Percentiles rank a stretch among this genome's conserved stretches.
phyloP scores from a whole-genome alignment of 2,888 invertebrate genomes.

The Hirtodrosophila alboralis region DNA sequence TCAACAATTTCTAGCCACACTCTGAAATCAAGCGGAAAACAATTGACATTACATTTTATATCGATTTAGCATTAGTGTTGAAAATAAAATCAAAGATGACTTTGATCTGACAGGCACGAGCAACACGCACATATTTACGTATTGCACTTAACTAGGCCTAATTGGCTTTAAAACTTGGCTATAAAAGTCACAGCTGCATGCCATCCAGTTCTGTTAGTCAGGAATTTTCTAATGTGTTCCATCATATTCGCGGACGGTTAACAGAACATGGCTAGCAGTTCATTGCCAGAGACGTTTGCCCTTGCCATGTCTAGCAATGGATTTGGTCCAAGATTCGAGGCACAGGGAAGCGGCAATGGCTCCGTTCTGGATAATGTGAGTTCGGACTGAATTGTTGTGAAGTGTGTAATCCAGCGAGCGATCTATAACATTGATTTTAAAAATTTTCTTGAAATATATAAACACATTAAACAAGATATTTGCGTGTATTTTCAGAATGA shows the following conservation, averaged over 20 bases:
- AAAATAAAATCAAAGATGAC: constrained; percentile 28
- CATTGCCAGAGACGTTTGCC: constrained; percentile 41
- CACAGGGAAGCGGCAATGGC: constrained; percentile 85
- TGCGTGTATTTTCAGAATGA: too few relatives aligned
- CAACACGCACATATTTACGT: not conserved
- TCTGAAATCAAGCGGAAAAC: constrained; percentile 57
- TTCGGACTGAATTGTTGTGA: not conserved
- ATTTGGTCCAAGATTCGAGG: constrained; percentile 56
- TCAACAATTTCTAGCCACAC: constrained; percentile 82
- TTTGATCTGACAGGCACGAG: constrained; percentile 46
- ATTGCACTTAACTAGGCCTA: constrained; percentile 18
- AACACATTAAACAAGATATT: too few relatives aligned
- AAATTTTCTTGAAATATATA: too few relatives aligned
- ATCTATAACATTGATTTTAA: too few relatives aligned
- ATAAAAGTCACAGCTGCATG: constrained; percentile 36
- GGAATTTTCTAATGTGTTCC: constrained; percentile 39
- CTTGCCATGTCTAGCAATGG: constrained; percentile 24
- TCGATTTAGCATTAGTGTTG: constrained; percentile 1
- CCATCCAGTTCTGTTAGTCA: constrained; percentile 3
- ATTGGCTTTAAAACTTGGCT: constrained; percentile 41
- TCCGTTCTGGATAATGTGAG: constrained; percentile 92
- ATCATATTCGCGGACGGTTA: constrained; percentile 15
- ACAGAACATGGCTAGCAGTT: constrained; percentile 59
- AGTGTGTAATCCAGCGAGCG: too few relatives aligned
- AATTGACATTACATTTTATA: not conserved